Evolutionary conservation across 2,113 vertebrate genomes (phyloP), one percentile per base, ranked within the genome.

Genomic region (Chlorodrepanis virens): DNA sequence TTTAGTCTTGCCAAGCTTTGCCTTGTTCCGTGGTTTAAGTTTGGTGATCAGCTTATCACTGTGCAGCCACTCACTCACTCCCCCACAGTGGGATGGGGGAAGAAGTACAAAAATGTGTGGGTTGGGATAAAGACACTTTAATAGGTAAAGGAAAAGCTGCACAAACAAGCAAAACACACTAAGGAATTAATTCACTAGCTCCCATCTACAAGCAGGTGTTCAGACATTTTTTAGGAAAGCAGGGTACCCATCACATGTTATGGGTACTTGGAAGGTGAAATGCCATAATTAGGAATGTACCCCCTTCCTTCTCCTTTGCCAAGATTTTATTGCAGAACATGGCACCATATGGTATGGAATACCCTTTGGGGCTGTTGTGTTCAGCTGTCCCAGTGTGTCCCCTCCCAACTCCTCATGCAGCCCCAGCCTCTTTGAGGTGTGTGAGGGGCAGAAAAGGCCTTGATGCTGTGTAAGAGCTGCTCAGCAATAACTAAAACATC

Each of bases 241-340:
- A 28, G 31, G 11, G 23, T 18, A 27, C 53, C n/a, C 27, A 21
- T 69, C 39, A 12, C 5, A 1, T 2, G 0, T 39, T 19, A 37
- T 1, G 3, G 3, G 2, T 31, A 35, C 35, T 56, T 56, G 35
- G 21, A 69, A 69, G 29, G 8, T 33, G 40, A 37, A 82, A 47
- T 61, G 4, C 21, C 18, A 1, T 47, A 42, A 42, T 12, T 27
- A 14, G 7, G 2, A 49, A 49, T 3, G 10, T 31, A 18, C 3
- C 12, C 5, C 2, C 14, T 27, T 22, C 29, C 18, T 42, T 35
- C 53, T 60, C 68, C 35, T 77, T 47, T 42, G 21, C 14, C 1
- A 1, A 5, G 17, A 25, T 63, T 54, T 56, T 63, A 16, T 16
- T 49, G 22, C 40, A 56, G 40, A 49, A 9, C 6, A 14, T 16